Base-by-base conservation (phyloP, 2,888 invertebrate species). In the Pocota personata region DNA sequence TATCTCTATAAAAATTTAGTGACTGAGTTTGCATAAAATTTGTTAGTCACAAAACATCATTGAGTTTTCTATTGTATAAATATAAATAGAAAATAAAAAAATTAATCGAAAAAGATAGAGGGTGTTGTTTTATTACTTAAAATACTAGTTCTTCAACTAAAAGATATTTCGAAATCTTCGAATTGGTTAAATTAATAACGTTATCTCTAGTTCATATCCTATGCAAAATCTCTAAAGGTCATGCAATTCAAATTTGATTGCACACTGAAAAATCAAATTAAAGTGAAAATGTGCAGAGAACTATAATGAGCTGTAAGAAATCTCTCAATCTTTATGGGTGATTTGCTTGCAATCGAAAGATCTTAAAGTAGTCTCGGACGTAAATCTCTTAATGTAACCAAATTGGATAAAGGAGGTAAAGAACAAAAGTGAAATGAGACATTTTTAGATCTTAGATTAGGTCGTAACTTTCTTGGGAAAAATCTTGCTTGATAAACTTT, bases 371-470 rank as follows among this genome's bases (percentile, higher is more conserved):
- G 40, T 60, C 40, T 14, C n/a, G n/a, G 58, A 8, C 40, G n/a
- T 40, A 40, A 60, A 40, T 37, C 58, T 19, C 24, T 21, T 21
- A 60, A 60, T 40, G 24, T 24, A 46, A 43, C 43, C 30, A 46
- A 62, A 43, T 46, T 62, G 12, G 16, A 3, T 6, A 40, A 14
- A 40, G 40, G 12, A 40, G 6, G 14, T 14, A 35, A 35, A 35
- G 24, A 10, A 43, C n/a, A 27, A 62, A 62, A 62, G 62, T 62
- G 62, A 62, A 62, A 60, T 60, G n/a, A 6, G 24, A 24, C 21
- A 43, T 37, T 46, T 16, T 30, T 37, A n/a, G 12, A 5, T 40
- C n/a, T n/a, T 3, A 40, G 40, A 40, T 40, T n/a, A n/a, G n/a
- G n/a, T n/a, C n/a, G n/a, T 40, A 40, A 6, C 40, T 40, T 40